Evolutionary conservation across 2,888 invertebrate species (phyloP).

Genomic region (Bembecia ichneumoniformis): DNA sequence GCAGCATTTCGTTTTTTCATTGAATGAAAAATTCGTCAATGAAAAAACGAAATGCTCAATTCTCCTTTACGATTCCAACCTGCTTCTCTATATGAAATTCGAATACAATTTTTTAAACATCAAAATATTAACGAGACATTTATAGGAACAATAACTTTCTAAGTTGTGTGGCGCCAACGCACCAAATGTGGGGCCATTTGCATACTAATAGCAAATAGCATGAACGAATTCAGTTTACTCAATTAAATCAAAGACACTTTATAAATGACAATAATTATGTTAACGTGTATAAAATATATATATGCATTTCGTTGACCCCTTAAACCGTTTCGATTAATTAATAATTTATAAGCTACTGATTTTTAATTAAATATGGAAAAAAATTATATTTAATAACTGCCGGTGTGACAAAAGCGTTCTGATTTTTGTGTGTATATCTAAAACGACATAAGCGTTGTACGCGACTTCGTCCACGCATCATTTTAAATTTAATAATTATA

Average conservation of each 20-base stretch:
- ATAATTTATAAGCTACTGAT: neutral
- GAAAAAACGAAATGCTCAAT: neutral
- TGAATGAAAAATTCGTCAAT: too few species aligned
- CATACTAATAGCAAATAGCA: neutral
- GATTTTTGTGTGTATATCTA: too few species aligned
- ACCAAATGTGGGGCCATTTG: neutral
- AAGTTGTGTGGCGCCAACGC: slow-evolving; percentile 11
- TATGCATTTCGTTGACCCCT: neutral
- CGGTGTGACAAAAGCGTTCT: too few species aligned
- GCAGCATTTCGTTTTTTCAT: too few species aligned
- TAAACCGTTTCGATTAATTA: neutral
- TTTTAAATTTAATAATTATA: too few species aligned
- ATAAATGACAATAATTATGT: neutral
- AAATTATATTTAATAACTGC: too few species aligned
- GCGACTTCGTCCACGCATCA: too few species aligned
- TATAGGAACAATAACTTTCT: slow-evolving; percentile 21
- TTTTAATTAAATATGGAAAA: neutral
- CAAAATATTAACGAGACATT: slow-evolving; percentile 22
- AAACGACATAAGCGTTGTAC: too few species aligned
- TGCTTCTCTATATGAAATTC: too few species aligned
- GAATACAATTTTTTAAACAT: slow-evolving; percentile 6
- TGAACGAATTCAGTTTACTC: neutral
- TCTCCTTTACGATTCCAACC: neutral
- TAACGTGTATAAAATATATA: neutral
- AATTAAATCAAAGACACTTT: neutral